Evolutionary conservation across 2,888 invertebrate genomes (phyloP), one percentile per base, ranked within the genome.

Genomic region (Carterocephalus palaemon): DNA sequence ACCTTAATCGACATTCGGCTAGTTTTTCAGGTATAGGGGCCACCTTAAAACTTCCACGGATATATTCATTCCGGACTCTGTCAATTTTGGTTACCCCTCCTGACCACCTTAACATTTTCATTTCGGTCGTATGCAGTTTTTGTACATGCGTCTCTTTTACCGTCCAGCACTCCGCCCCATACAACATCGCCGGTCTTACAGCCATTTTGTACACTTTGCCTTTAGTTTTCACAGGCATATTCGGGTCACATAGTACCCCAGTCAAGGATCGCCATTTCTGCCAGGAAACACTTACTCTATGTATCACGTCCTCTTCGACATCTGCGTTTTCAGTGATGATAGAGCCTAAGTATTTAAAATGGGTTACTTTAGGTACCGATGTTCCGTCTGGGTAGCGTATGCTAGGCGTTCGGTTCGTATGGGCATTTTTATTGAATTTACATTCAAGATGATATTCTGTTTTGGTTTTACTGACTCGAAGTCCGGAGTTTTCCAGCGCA

Each of bases 101-200:
- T 17, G 36, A 16, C 40, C 43, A 48, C 9, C 39, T 32, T 4
- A 48, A 26, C 40, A 45, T 48, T 13, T 40, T 34, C 39, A 48
- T 41, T 19, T 24, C 33, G 29, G 9, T 19, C 12, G 29, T 39
- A 32, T 56, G 46, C 43, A 56, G 28, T 53, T 56, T 49, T 56
- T 55, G 53, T 50, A 57, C 46, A n/a, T 32, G 15, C 12, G 29
- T n/a, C n/a, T n/a, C n/a, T 16, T 32, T 32, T 2, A 32, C n/a
- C n/a, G 23, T 37, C 23, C 37, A 37, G 15, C 37, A 15, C 23
- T 37, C 15, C 3, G 24, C 13, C 3, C 16, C 17, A 13, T 37
- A n/a, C 8, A 19, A 9, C 20, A 34, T 19, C 3, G 12, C 20
- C 7, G 29, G 15, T 4, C 7, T 7, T 4, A 16, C 32, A 9